phyloP scores from a whole-genome alignment of 2,888 invertebrate species.

The Leptinotarsa tumamoca region DNA sequence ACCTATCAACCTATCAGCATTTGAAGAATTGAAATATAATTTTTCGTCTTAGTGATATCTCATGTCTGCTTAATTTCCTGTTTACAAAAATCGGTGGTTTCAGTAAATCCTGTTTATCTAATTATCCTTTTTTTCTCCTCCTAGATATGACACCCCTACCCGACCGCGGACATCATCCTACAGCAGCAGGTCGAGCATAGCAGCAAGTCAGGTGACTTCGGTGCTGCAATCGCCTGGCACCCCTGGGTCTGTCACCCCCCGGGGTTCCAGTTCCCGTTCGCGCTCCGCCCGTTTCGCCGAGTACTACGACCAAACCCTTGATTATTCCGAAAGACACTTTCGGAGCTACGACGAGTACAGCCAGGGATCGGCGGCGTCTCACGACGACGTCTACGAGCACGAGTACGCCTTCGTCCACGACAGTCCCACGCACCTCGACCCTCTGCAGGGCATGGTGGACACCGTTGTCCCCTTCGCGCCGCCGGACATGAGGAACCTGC shows the following conservation, averaged over 20 bases:
- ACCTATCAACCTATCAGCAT: no score
- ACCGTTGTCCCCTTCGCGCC: slow-evolving; percentile 59
- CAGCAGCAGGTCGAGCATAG: slow-evolving; percentile 68
- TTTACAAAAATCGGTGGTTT: background rate
- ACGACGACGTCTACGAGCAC: slow-evolving; percentile 71
- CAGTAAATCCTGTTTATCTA: background rate
- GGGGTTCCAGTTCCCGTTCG: slow-evolving; percentile 68
- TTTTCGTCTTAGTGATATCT: no score
- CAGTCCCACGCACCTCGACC: slow-evolving; percentile 65
- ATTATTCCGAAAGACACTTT: slow-evolving; percentile 70
- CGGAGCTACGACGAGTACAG: slow-evolving; percentile 81
- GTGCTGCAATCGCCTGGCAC: slow-evolving; percentile 70
- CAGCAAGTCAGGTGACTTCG: slow-evolving; percentile 65
- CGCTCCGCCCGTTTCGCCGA: slow-evolving; percentile 66
- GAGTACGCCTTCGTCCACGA: slow-evolving; percentile 66
- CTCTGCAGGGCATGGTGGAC: slow-evolving; percentile 39
- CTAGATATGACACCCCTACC: slow-evolving; percentile 73
- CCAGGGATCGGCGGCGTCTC: slow-evolving; percentile 76
- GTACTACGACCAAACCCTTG: slow-evolving; percentile 58
- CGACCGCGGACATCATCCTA: slow-evolving; percentile 71
- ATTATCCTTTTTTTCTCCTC: slow-evolving; percentile 29
- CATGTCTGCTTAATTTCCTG: no score
- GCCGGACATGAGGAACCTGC: slow-evolving; percentile 74
- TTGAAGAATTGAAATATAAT: no score
- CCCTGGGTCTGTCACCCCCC: slow-evolving; percentile 54